Evolutionary conservation across 2,113 vertebrate genomes (phyloP).

Genomic region (Pseudopipra pipra): DNA sequence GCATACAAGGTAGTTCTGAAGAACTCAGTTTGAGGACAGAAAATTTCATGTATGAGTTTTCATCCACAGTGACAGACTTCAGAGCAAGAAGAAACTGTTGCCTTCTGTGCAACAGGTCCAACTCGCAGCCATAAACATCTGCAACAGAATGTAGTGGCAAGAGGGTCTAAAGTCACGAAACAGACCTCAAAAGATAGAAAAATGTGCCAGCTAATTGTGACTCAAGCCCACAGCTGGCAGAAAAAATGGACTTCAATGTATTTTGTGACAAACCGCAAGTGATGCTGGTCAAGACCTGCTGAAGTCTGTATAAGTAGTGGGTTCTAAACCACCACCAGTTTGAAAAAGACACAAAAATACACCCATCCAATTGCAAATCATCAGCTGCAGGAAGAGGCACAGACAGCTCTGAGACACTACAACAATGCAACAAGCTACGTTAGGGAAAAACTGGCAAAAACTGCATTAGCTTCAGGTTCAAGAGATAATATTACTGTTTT

Average conservation of each 20-base stretch:
- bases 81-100: not conserved
- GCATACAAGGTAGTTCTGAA: not conserved
- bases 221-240: not conserved
- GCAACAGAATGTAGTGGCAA: not conserved
- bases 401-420: not conserved
- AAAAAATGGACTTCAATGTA: not conserved
- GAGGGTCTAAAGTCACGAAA: not conserved
- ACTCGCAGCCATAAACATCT: conserved; percentile 25
- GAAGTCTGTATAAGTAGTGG: not conserved
- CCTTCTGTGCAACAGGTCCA: not conserved
- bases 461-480: conserved; percentile 67
- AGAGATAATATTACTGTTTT: conserved; percentile 69
- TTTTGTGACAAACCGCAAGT: not conserved
- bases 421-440: conserved; percentile 35
- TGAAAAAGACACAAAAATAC: not conserved
- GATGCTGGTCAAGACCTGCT: not conserved
- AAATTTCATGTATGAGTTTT: not conserved
- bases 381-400: not conserved
- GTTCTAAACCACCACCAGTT: not conserved
- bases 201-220: not conserved
- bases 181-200: not conserved
- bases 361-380: accelerated
- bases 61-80: not conserved
- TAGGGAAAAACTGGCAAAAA: conserved; percentile 50
- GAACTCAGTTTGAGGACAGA: not conserved